Evolutionary conservation across 2,113 vertebrate species (phyloP).

Genomic region (Syngnathus scovelli): DNA sequence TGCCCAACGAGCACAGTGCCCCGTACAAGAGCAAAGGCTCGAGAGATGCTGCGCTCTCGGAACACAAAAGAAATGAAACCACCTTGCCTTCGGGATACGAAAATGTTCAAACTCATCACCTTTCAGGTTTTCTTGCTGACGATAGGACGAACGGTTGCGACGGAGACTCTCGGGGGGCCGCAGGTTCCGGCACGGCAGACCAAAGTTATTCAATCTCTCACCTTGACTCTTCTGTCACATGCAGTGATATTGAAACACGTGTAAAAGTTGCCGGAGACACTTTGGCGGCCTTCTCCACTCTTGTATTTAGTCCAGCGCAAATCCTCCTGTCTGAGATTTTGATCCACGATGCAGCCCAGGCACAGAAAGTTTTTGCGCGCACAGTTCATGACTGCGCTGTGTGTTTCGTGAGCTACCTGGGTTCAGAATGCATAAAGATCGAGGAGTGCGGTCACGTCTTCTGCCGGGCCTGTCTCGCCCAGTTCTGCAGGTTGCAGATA

Average conservation of each 20-base stretch:
- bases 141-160: too few relatives aligned
- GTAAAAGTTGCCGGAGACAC: conserved; percentile 1
- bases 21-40: neutral
- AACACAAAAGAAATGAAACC: neutral
- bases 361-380: conserved; percentile 74
- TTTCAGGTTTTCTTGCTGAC: too few relatives aligned
- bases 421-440: conserved; percentile 77
- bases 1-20: conserved; percentile 46
- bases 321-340: conserved; percentile 76
- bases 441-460: conserved; percentile 79
- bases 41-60: neutral
- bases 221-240: neutral
- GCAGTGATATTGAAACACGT: neutral
- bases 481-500: conserved; percentile 84
- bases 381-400: conserved; percentile 79
- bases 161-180: too few relatives aligned
- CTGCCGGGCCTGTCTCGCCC: conserved; percentile 77
- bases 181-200: too few relatives aligned
- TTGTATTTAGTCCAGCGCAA: conserved; percentile 61
- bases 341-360: conserved; percentile 77
- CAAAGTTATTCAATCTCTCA: neutral
- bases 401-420: conserved; percentile 78
- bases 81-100: neutral
- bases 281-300: conserved; percentile 13
- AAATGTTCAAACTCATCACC: neutral